A percentile compares a stretch with the other conserved stretches of the same genome.
These are phyloP conservation scores for Pygmarrhopalites habei DNA, from an alignment of 1,140 invertebrate species.

Conservation along the genomic window DNA sequence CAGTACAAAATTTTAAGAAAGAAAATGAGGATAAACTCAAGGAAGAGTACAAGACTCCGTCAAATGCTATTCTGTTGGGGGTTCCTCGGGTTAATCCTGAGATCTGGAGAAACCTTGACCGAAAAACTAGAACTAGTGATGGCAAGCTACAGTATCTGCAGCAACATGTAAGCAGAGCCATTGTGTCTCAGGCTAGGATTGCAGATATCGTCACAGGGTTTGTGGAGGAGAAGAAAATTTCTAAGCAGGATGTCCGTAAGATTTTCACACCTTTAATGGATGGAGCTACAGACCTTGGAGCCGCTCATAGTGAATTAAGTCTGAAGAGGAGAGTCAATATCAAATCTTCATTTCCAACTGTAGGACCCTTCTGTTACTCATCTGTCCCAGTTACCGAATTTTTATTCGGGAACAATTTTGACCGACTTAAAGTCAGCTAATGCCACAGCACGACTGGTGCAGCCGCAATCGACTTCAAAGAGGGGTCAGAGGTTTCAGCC, in stretches of 20 bases:
- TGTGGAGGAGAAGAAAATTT: neutral
- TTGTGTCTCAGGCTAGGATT: neutral
- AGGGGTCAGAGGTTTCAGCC: too few species aligned
- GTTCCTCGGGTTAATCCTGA: neutral
- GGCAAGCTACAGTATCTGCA: neutral
- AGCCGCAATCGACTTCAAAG: too few species aligned
- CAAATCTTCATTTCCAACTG: neutral
- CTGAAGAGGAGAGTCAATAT: neutral
- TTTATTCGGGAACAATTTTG: neutral
- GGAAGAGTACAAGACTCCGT: neutral
- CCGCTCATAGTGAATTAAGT: neutral
- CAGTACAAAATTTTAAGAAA: too few species aligned
- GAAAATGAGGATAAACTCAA: neutral
- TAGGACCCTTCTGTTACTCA: neutral
- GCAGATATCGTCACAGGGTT: neutral
- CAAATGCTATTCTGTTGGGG: neutral
- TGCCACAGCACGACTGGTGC: too few species aligned
- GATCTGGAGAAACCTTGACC: neutral
- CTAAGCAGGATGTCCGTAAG: neutral
- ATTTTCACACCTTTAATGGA: neutral
- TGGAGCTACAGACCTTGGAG: neutral
- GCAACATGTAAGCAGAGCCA: neutral
- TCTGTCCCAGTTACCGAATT: neutral
- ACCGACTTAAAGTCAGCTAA: too few species aligned
- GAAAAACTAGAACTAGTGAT: neutral